Conservation (phyloP, 2,888 invertebrate species). For the Gnatocerus cornutus region DNA sequence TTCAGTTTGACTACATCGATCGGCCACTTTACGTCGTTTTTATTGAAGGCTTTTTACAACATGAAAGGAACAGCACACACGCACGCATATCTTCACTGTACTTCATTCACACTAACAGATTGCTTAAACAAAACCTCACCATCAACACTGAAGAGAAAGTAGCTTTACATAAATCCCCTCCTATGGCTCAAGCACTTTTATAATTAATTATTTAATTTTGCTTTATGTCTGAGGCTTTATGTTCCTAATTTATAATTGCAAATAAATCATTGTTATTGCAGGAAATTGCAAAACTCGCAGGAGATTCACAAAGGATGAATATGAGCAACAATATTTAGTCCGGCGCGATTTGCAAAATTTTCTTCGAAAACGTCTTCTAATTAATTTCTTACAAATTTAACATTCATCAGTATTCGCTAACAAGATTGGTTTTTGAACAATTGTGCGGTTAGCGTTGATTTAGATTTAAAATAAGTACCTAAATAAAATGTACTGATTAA, state of each 20-base stretch:
- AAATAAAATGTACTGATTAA: not conserved
- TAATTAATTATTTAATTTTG: slow-evolving; percentile 35
- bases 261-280: slow-evolving; percentile 14
- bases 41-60: slow-evolving; percentile 37
- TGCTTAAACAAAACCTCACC: slow-evolving; percentile 50
- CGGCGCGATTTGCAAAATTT: too few relatives aligned
- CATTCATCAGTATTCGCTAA: too few relatives aligned
- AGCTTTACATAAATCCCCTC: slow-evolving; percentile 51
- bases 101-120: slow-evolving; percentile 48
- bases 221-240: slow-evolving; percentile 2
- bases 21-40: slow-evolving; percentile 30
- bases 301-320: slow-evolving; percentile 1
- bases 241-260: slow-evolving; percentile 19
- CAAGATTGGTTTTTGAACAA: too few relatives aligned
- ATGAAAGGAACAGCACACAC: slow-evolving; percentile 44
- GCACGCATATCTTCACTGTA: slow-evolving; percentile 48
- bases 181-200: slow-evolving; percentile 27
- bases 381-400: too few relatives aligned
- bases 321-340: not conserved
- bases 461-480: too few relatives aligned
- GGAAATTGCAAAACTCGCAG: slow-evolving; percentile 19
- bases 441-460: too few relatives aligned
- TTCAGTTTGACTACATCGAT: slow-evolving; percentile 26
- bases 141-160: slow-evolving; percentile 50
- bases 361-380: too few relatives aligned